These are phyloP conservation scores for Eretmocerus hayati DNA, from an alignment of 2,888 invertebrate species.

Conservation along the genomic window DNA sequence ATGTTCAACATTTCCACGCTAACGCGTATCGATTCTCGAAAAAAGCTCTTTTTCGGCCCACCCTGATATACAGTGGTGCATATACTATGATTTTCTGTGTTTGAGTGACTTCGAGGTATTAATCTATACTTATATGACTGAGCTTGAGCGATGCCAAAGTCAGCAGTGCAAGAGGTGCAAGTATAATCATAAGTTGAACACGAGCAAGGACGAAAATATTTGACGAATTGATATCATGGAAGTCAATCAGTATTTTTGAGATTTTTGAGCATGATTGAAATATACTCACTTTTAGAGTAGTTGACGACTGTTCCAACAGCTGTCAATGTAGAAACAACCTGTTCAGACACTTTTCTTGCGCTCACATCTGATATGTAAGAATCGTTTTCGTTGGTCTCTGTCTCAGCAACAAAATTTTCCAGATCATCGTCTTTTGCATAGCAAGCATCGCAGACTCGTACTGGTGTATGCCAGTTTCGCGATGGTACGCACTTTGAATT, in stretches of 20 bases:
- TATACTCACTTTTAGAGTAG: conserved; percentile 61
- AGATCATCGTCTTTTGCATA: conserved; percentile 42
- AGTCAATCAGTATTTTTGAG: background rate
- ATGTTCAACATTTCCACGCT: too few relatives aligned
- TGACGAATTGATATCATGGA: background rate
- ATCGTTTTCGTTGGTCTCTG: conserved; percentile 38
- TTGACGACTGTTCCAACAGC: conserved; percentile 65
- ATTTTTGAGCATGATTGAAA: background rate
- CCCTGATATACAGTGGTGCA: too few relatives aligned
- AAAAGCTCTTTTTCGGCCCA: too few relatives aligned
- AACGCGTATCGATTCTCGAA: too few relatives aligned
- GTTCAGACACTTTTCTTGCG: conserved; percentile 63
- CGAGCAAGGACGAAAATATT: too few relatives aligned
- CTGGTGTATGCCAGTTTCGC: conserved; percentile 63
- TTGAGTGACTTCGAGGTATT: too few relatives aligned
- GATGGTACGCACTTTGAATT: conserved; percentile 61
- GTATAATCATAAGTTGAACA: too few relatives aligned
- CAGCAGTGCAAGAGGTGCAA: too few relatives aligned
- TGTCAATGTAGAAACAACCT: conserved; percentile 63
- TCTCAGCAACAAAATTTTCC: conserved; percentile 23
- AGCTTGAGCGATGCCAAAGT: too few relatives aligned
- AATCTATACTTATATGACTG: too few relatives aligned
- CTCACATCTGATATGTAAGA: too few relatives aligned
- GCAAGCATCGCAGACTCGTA: conserved; percentile 69
- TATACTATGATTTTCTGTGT: too few relatives aligned